These are phyloP conservation scores for Psammodynastes pulverulentus DNA, from an alignment of 2,113 vertebrate species.

Conservation along the genomic window DNA sequence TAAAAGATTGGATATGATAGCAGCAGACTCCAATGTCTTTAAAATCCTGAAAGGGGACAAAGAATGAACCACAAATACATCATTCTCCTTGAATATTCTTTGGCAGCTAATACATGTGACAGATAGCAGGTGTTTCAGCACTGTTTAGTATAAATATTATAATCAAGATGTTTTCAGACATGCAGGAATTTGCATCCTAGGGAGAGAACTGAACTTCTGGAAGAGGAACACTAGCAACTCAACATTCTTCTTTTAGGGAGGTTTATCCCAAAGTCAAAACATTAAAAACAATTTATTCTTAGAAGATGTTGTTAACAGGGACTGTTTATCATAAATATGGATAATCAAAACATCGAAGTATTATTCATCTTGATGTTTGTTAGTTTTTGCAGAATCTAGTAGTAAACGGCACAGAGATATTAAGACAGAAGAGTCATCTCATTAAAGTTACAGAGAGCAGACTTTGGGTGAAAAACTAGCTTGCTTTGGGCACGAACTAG, in stretches of 20 bases:
- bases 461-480: neutral
- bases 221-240: neutral
- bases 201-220: neutral
- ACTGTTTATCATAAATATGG: neutral
- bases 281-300: neutral
- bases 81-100: neutral
- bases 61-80: neutral
- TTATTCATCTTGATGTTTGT: neutral
- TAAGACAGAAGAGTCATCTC: neutral
- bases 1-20: neutral
- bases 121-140: neutral
- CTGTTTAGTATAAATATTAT: neutral
- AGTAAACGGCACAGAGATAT: neutral
- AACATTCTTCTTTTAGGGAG: neutral
- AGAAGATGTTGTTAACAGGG: neutral
- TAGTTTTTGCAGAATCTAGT: neutral
- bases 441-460: neutral
- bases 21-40: neutral
- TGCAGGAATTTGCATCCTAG: neutral
- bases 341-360: neutral
- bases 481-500: neutral
- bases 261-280: neutral
- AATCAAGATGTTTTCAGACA: neutral
- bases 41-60: neutral
- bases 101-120: neutral